These are phyloP conservation scores for Neodiprion lecontei DNA, from an alignment of 1,140 invertebrate species.

Conservation along the genomic window DNA sequence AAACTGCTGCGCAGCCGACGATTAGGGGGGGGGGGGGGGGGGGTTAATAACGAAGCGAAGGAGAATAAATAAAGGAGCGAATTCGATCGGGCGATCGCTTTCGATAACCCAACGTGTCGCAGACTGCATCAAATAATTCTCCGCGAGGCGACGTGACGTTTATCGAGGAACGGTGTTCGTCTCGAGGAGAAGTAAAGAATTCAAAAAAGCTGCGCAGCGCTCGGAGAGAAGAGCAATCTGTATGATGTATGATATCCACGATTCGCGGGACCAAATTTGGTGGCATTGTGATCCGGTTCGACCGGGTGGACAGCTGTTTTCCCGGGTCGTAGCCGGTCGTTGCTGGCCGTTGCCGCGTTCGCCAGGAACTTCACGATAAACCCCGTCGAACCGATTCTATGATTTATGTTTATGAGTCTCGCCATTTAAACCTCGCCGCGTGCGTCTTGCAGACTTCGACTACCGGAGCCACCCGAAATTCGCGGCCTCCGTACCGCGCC, in stretches of 20 bases:
- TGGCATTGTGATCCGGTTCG: constrained; percentile 29
- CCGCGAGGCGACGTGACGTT: not conserved
- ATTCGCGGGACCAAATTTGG: constrained; percentile 46
- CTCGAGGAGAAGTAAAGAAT: not conserved
- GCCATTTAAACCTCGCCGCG: constrained; percentile 19
- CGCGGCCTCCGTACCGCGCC: too few relatives aligned
- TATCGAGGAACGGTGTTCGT: too few relatives aligned
- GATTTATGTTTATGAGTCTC: constrained; percentile 45
- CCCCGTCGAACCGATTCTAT: constrained; percentile 44
- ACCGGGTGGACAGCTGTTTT: constrained; percentile 43
- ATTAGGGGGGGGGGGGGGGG: too few relatives aligned
- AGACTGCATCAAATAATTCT: not conserved
- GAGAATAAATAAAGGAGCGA: too few relatives aligned
- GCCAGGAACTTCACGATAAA: not conserved
- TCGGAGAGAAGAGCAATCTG: constrained; percentile 22
- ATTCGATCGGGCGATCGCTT: too few relatives aligned
- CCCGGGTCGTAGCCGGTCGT: constrained; percentile 33
- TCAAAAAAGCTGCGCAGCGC: not conserved
- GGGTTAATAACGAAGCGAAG: too few relatives aligned
- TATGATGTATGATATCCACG: constrained; percentile 25
- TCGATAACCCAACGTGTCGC: too few relatives aligned
- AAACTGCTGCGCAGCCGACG: too few relatives aligned
- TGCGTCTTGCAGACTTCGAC: too few relatives aligned
- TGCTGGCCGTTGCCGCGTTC: not conserved
- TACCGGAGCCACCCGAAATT: too few relatives aligned